These are phyloP conservation scores for Haliclystus octoradiatus DNA, from an alignment of 30 jellyfish, hydroid and myxozoan species.

Conservation along the genomic window DNA sequence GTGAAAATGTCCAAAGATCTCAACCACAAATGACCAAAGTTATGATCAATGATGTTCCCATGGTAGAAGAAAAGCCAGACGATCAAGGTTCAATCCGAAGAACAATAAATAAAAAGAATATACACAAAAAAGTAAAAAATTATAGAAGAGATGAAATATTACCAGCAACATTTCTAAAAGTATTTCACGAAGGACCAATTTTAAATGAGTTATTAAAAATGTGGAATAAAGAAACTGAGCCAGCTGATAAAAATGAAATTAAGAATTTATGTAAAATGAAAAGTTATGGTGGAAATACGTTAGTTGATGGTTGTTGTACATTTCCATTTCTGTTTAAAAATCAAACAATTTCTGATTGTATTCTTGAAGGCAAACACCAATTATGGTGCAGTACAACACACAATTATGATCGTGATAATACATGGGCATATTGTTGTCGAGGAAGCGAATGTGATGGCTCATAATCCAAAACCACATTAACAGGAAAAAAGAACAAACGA, in stretches of 20 bases:
- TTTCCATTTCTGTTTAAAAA: conserved; percentile 44
- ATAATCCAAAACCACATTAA: too few relatives aligned
- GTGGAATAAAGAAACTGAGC: background rate
- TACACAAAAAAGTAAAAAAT: too few relatives aligned
- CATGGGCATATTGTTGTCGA: conserved; percentile 59
- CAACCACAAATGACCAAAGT: background rate
- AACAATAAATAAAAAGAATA: background rate
- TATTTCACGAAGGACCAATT: background rate
- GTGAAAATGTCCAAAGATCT: background rate
- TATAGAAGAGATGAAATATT: background rate
- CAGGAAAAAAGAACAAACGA: too few relatives aligned
- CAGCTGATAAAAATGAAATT: background rate
- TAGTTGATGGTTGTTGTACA: conserved; percentile 28
- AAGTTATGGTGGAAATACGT: conserved; percentile 52
- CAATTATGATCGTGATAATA: conserved; percentile 33
- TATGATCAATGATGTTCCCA: background rate
- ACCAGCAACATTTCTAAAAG: background rate
- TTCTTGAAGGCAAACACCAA: conserved; percentile 12
- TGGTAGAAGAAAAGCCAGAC: background rate
- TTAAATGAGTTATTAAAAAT: too few relatives aligned
- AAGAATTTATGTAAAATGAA: conserved; percentile 26
- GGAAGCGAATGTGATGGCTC: conserved; percentile 32
- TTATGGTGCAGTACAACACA: conserved; percentile 61
- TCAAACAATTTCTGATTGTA: conserved; percentile 44
- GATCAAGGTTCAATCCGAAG: background rate